Evolutionary conservation across 1,140 invertebrate species (phyloP).

Genomic region (Diachasmimorpha longicaudata): DNA sequence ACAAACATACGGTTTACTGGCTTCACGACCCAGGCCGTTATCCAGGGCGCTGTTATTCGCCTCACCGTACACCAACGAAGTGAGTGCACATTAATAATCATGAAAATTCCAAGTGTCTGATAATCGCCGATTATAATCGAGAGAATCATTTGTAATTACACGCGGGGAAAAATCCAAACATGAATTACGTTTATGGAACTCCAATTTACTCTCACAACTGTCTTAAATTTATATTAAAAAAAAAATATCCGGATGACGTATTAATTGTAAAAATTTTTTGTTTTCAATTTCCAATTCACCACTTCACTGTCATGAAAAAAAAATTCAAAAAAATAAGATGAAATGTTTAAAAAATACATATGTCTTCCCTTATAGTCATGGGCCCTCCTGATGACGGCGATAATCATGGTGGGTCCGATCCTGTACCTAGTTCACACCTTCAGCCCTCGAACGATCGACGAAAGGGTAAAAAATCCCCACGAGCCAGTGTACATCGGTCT

Average conservation of each 20-base stretch:
- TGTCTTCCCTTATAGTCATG: no score
- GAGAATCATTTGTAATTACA: no score
- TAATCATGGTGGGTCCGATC: constrained; percentile 78
- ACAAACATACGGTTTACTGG: constrained; percentile 80
- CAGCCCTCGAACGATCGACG: constrained; percentile 69
- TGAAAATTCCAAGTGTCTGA: neutral
- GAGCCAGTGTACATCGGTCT: constrained; percentile 34
- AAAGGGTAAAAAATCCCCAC: neutral
- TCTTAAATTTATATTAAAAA: no score
- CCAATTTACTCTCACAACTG: no score
- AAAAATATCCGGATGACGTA: no score
- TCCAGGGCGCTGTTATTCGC: constrained; percentile 83
- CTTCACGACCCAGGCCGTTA: constrained; percentile 75
- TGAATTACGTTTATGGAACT: no score
- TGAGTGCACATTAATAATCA: constrained; percentile 49
- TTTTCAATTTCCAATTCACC: no score
- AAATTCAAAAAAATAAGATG: no score
- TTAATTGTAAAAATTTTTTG: no score
- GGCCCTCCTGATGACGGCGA: constrained; percentile 74
- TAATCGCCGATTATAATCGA: neutral
- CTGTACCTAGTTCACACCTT: constrained; percentile 77
- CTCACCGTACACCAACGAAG: constrained; percentile 80
- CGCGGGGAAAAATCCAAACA: no score
- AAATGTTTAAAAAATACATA: no score
- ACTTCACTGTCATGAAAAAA: no score